Evolutionary conservation across 2,797 vertebrate species (phyloP).

Genomic region (Eulemur coronatus): DNA sequence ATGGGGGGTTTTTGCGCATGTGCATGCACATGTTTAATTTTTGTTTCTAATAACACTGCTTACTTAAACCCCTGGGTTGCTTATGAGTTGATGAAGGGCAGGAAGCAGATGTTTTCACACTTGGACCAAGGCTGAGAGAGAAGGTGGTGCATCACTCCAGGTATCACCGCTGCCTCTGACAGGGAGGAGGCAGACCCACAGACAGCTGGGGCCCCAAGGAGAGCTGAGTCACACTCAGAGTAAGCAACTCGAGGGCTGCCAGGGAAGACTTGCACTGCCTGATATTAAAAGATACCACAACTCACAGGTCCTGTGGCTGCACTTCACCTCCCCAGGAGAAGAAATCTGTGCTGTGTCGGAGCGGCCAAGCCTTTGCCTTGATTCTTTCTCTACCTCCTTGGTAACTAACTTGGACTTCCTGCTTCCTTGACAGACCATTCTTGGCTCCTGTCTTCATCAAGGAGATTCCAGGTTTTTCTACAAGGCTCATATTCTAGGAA

Average conservation of each 20-base stretch:
- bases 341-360: not conserved
- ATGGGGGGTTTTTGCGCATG: not conserved
- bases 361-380: not conserved
- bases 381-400: not conserved
- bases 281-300: not conserved
- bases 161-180: not conserved
- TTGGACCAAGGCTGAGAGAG: not conserved
- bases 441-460: not conserved
- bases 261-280: not conserved
- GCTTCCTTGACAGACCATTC: not conserved
- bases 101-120: not conserved
- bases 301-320: not conserved
- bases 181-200: not conserved
- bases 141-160: not conserved
- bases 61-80: not conserved
- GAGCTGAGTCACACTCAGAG: not conserved
- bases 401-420: not conserved
- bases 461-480: not conserved
- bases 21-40: not conserved
- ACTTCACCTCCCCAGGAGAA: not conserved
- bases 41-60: slow-evolving; percentile 16
- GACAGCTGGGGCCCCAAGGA: not conserved
- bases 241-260: not conserved
- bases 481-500: not conserved
- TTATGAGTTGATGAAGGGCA: slow-evolving; percentile 24